Percentiles rank a stretch among this genome's conserved stretches.
Conservation (phyloP, 2,797 vertebrate genomes). For the Aselliscus stoliczkanus region DNA sequence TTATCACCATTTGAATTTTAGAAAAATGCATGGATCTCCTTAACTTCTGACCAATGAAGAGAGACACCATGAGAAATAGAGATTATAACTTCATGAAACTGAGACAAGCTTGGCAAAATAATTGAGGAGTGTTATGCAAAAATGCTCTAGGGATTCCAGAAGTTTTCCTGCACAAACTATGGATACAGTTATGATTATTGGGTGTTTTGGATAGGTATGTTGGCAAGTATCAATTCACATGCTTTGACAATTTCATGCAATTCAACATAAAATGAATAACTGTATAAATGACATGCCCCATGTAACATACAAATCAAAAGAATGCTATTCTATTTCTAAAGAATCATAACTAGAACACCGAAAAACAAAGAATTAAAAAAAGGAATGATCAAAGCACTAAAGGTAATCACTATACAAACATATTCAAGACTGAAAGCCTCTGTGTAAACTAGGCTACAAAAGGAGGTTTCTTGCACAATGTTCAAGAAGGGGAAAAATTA, state of each 20-base stretch:
- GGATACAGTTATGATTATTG: conserved; percentile 37
- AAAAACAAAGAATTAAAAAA: conserved; percentile 75
- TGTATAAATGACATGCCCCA: conserved; percentile 81
- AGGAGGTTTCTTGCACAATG: conserved; percentile 59
- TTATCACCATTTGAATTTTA: conserved; percentile 47
- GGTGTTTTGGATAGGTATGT: conserved; percentile 75
- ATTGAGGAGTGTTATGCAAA: conserved; percentile 63
- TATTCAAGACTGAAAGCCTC: conserved; percentile 86
- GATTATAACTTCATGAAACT: conserved; percentile 68
- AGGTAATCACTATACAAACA: conserved; percentile 83
- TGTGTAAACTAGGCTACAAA: conserved; percentile 81
- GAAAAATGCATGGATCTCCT: conserved; percentile 58
- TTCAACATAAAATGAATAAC: conserved; percentile 71
- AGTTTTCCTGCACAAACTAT: conserved; percentile 10
- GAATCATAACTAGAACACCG: conserved; percentile 78
- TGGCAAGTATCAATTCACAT: conserved; percentile 84
- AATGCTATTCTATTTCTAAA: conserved; percentile 81
- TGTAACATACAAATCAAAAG: conserved; percentile 78
- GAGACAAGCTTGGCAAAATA: conserved; percentile 55
- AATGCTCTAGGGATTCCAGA: conserved; percentile 34
- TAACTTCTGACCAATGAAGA: conserved; percentile 64
- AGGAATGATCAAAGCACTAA: conserved; percentile 80
- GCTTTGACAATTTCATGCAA: conserved; percentile 82
- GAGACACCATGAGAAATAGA: conserved; percentile 72
- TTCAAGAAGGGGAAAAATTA: conserved; percentile 62